phyloP scores from a whole-genome alignment of 2,797 vertebrate genomes.

The Oceanodroma leucorhoa region DNA sequence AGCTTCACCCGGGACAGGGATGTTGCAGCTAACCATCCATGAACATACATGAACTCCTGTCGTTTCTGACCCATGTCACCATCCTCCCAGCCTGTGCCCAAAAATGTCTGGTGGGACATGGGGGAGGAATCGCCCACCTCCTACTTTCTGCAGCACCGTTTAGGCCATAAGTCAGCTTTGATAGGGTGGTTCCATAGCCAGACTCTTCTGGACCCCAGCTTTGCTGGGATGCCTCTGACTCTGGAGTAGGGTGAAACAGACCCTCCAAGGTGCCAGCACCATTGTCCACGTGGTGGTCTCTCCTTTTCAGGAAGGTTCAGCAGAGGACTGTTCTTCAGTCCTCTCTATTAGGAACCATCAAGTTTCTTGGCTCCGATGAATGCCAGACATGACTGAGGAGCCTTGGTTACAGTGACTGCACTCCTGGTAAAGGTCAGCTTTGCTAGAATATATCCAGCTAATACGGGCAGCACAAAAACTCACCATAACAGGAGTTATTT shows the following conservation, averaged over 20 bases:
- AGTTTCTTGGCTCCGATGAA: background rate
- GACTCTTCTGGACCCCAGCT: background rate
- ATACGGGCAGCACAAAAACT: background rate
- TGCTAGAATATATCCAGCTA: background rate
- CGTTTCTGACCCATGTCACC: background rate
- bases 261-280: background rate
- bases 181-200: background rate
- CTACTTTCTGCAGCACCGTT: background rate
- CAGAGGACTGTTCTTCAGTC: background rate
- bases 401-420: background rate
- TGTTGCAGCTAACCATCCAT: background rate
- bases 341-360: background rate
- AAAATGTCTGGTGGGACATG: accelerated
- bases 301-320: background rate
- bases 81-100: background rate
- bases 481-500: background rate
- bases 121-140: background rate
- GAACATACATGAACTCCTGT: background rate
- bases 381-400: background rate
- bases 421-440: background rate
- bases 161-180: background rate
- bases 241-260: background rate
- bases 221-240: background rate
- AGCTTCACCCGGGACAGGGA: accelerated
- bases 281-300: accelerated